Evolutionary conservation across 1,140 invertebrate genomes (phyloP), one percentile per base, ranked within the genome.

Genomic region (Euura saliciscinereae): DNA sequence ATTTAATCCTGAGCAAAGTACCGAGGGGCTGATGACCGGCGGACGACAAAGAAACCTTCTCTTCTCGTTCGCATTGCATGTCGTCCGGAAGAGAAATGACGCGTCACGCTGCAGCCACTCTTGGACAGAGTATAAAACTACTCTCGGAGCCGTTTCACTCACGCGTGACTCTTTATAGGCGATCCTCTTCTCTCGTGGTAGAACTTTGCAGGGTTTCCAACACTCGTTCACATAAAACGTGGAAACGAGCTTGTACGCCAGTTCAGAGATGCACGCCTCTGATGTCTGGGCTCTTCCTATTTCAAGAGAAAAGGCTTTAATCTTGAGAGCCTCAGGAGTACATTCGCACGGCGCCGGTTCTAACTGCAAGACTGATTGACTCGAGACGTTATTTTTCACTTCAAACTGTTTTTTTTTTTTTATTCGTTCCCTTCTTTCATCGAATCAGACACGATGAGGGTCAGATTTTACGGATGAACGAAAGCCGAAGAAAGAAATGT

Each of bases 1-100:
- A 85, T 86, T 86, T 86, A 85, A 86, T 84, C 78, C 77, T 84
- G 74, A 71, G 78, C 78, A 85, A 85, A 86, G 83, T 79, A 59
- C 66, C 69, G 68, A 70, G 77, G n/a, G 74, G 82, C 82, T 80
- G 28, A 28, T 28, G 73, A 79, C 80, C 69, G 71, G 75, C 76
- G 77, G 66, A 67, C 76, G 69, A 72, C 74, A 79, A 77, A 83
- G 82, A 84, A 78, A 83, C 65, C 68, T 71, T 79, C 46, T 68
- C 13, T 65, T 65, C 7, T 66, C 10, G 59, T 45, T 43, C 59
- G 45, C 10, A 59, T 71, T 65, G 74, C 78, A 77, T 78, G 71
- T 73, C 75, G 76, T 74, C 59, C 7, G 42, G 44, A 46, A 44
- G 44, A 69, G 10, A 70, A 45, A 66, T 44, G 43, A 28, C 66